These are phyloP conservation scores for Chanos chanos DNA, from an alignment of 2,797 vertebrate genomes.

Conservation along the genomic window DNA sequence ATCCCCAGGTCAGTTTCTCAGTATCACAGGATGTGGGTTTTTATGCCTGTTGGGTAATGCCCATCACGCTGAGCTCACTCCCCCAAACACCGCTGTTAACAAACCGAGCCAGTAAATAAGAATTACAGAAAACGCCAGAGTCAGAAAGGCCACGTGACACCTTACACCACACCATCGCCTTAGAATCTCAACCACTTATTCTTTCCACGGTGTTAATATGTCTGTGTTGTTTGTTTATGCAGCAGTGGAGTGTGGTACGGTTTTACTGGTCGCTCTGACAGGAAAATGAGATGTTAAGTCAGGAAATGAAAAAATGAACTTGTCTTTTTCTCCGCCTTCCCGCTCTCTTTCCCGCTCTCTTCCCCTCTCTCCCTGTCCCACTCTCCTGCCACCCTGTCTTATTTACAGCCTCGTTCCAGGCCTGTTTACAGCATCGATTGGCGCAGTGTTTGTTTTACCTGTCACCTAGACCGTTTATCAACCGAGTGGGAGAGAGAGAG, in stretches of 20 bases:
- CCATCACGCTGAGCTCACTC: no score
- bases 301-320: conserved; percentile 52
- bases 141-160: no score
- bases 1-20: no score
- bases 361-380: conserved; percentile 48
- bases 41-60: no score
- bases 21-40: no score
- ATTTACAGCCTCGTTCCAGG: conserved; percentile 63
- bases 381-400: conserved; percentile 60
- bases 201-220: no score
- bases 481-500: conserved; percentile 20
- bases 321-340: conserved; percentile 26
- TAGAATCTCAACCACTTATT: no score
- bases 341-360: no score
- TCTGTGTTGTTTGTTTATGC: neutral
- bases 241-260: neutral
- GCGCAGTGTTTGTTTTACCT: conserved; percentile 54
- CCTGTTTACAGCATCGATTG: conserved; percentile 67
- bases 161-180: no score
- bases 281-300: conserved; percentile 52
- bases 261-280: conserved; percentile 48
- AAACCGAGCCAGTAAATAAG: no score
- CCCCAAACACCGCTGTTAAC: no score
- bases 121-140: no score
- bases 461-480: conserved; percentile 52